Conservation (phyloP, 2,888 invertebrate genomes). For the Hydraecia micacea region DNA sequence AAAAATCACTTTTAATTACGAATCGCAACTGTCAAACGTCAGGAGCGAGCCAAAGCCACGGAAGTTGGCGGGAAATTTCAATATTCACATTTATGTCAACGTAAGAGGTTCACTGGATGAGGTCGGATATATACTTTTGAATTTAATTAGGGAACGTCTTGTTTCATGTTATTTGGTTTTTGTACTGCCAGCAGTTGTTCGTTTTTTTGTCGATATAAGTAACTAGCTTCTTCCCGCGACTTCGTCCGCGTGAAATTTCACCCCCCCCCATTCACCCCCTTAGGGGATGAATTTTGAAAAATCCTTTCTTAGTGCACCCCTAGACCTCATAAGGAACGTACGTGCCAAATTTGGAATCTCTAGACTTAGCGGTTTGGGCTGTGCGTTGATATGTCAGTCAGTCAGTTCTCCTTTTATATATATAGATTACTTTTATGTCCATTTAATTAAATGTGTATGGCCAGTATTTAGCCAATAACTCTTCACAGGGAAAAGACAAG, state of each 20-base stretch:
- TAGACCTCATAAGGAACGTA: no score
- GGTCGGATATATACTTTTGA: conserved; percentile 7
- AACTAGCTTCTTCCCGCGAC: no score
- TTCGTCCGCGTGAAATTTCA: no score
- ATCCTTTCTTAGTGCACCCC: no score
- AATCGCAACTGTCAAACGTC: conserved; percentile 72
- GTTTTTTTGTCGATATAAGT: background rate
- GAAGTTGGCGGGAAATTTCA: conserved; percentile 66
- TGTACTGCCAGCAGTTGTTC: background rate
- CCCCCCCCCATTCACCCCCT: no score
- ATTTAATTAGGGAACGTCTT: conserved; percentile 17
- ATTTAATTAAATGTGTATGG: background rate
- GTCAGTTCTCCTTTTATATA: no score
- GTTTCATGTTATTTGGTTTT: background rate
- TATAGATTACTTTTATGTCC: conserved; percentile 10
- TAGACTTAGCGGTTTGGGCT: no score
- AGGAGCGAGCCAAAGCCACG: conserved; percentile 41
- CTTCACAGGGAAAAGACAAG: background rate
- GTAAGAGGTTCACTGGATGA: conserved; percentile 25
- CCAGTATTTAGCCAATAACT: background rate
- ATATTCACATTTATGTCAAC: conserved; percentile 30
- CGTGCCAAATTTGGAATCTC: no score
- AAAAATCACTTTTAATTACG: conserved; percentile 76
- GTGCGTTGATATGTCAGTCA: no score
- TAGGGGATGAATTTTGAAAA: no score